Percentiles rank a stretch among this genome's conserved stretches.
Evolutionary conservation across 1,140 invertebrate species (phyloP).

Genomic region (Drosophila busckii): DNA sequence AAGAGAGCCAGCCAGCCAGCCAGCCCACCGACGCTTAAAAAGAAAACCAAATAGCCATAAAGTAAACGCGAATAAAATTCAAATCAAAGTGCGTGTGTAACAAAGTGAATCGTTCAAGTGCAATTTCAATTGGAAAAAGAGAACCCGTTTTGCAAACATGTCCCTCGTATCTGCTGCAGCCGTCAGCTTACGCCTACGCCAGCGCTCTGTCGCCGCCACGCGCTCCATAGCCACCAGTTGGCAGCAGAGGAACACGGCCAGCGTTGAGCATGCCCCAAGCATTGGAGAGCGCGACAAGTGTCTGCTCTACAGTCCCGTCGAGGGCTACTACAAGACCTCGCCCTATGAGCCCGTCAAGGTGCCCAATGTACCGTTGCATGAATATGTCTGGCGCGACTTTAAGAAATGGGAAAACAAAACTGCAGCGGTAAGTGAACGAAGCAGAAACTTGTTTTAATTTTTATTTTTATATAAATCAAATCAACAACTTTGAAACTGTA

Average conservation of each 20-base stretch:
- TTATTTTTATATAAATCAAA: too few species aligned
- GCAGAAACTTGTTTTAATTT: too few species aligned
- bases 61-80: background rate
- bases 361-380: conserved; percentile 81
- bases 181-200: conserved; percentile 53
- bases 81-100: background rate
- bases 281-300: conserved; percentile 62
- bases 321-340: conserved; percentile 75
- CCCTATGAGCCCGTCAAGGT: conserved; percentile 80
- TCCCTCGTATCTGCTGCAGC: conserved; percentile 34
- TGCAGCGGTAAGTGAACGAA: conserved; percentile 82
- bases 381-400: conserved; percentile 83
- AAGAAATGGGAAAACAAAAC: conserved; percentile 82
- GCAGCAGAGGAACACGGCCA: conserved; percentile 52
- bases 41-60: conserved; percentile 1
- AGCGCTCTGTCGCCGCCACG: conserved; percentile 4
- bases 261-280: conserved; percentile 42
- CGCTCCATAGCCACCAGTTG: conserved; percentile 51
- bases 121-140: too few species aligned
- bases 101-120: background rate
- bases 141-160: conserved; percentile 32
- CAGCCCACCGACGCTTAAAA: conserved; percentile 13
- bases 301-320: conserved; percentile 57
- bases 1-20: conserved; percentile 21
- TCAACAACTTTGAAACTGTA: too few species aligned